These are phyloP conservation scores for Dryas iulia DNA, from an alignment of 1,140 invertebrate species.

Conservation along the genomic window DNA sequence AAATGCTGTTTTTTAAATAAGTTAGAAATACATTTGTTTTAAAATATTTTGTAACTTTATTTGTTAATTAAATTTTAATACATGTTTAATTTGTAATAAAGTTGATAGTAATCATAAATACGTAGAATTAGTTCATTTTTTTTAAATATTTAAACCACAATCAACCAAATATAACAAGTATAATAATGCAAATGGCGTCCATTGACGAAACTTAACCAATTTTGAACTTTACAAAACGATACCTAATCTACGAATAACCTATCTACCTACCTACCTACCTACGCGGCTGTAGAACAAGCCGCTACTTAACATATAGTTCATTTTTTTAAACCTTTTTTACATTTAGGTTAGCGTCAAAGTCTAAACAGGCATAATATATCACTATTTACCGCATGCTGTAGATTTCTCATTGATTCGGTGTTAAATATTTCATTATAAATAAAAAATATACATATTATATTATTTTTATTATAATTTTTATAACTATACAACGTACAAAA, in stretches of 20 bases:
- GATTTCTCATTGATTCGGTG: neutral
- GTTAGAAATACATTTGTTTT: no score
- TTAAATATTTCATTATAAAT: neutral
- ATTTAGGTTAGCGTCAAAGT: constrained; percentile 2
- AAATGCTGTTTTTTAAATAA: no score
- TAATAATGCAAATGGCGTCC: neutral
- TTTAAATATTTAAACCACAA: no score
- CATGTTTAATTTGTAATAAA: no score
- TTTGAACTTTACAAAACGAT: constrained; percentile 15
- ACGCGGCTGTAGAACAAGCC: neutral
- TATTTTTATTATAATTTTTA: neutral
- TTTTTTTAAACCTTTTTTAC: neutral
- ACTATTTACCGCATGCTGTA: neutral
- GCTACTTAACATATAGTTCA: neutral
- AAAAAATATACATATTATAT: neutral
- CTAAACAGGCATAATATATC: neutral
- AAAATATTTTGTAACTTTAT: no score
- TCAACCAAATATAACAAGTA: neutral
- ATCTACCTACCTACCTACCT: no score
- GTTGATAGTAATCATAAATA: no score
- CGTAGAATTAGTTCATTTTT: no score
- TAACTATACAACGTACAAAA: neutral
- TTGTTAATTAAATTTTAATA: no score
- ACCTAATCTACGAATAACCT: neutral
- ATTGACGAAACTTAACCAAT: neutral